Evolutionary conservation across 2,797 vertebrate genomes (phyloP).

Genomic region (Hybognathus amarus): DNA sequence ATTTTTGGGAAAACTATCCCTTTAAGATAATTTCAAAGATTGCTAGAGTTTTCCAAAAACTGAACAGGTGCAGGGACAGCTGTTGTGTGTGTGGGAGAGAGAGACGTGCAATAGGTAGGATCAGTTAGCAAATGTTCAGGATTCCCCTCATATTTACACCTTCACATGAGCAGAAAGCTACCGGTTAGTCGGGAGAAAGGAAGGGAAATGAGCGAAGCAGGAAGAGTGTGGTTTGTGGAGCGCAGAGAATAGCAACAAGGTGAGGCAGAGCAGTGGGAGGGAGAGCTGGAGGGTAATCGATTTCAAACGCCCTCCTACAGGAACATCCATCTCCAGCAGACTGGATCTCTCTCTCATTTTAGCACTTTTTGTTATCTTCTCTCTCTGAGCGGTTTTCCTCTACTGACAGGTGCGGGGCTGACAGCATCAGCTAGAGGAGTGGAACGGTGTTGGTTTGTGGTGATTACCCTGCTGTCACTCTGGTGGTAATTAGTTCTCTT

Average conservation of each 20-base stretch:
- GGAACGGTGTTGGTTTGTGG: conserved; percentile 60
- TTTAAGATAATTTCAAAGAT: not conserved
- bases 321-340: conserved; percentile 43
- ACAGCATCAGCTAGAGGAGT: conserved; percentile 46
- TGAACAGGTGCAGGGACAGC: conserved; percentile 29
- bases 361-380: conserved; percentile 27
- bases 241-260: conserved; percentile 14
- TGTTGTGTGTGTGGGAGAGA: conserved; percentile 44
- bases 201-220: not conserved
- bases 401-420: conserved; percentile 60
- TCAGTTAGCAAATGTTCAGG: conserved; percentile 67
- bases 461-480: conserved; percentile 75
- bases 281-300: conserved; percentile 42
- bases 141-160: conserved; percentile 60
- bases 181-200: not conserved
- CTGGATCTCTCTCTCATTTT: conserved; percentile 30
- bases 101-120: conserved; percentile 55
- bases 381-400: conserved; percentile 18
- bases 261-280: conserved; percentile 11
- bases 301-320: conserved; percentile 41
- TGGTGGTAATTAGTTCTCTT: conserved; percentile 74
- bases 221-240: not conserved
- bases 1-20: not conserved
- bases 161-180: conserved; percentile 32
- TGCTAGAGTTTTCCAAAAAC: not conserved